Percentiles rank a stretch among this genome's conserved stretches.
phyloP scores from a whole-genome alignment of 2,888 invertebrate species.

The Andrena haemorrhoa region DNA sequence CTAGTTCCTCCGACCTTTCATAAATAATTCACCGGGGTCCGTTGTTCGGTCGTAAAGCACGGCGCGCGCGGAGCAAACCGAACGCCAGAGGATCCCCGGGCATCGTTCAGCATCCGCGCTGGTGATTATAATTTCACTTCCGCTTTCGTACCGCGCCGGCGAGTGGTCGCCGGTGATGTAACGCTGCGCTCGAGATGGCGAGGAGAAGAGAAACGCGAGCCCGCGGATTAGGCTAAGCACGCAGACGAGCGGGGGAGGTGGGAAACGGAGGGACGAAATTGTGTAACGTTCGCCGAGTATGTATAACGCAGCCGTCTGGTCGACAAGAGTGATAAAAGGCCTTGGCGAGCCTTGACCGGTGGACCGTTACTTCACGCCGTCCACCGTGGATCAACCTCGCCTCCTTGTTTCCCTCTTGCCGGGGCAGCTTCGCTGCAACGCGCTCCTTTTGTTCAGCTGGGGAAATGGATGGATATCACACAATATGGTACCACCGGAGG shows the following conservation, averaged over 20 bases:
- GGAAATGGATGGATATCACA: too few relatives aligned
- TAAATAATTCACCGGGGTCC: slow-evolving; percentile 45
- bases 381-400: slow-evolving; percentile 44
- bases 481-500: too few relatives aligned
- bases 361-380: slow-evolving; percentile 79
- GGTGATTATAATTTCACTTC: slow-evolving; percentile 57
- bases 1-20: slow-evolving; percentile 23
- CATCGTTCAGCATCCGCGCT: slow-evolving; percentile 35
- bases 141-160: slow-evolving; percentile 42
- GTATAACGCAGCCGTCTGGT: slow-evolving; percentile 54
- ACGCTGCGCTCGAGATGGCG: slow-evolving; percentile 2
- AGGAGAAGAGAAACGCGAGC: not conserved
- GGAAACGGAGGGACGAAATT: slow-evolving; percentile 56
- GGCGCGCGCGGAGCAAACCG: not conserved
- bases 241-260: slow-evolving; percentile 9
- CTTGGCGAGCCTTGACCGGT: slow-evolving; percentile 82
- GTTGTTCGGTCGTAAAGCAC: slow-evolving; percentile 22
- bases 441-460: slow-evolving; percentile 17
- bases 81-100: slow-evolving; percentile 1
- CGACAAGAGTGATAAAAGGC: slow-evolving; percentile 76
- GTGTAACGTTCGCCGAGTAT: slow-evolving; percentile 48
- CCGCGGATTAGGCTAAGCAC: slow-evolving; percentile 11
- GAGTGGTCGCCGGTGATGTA: slow-evolving; percentile 33
- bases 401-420: slow-evolving; percentile 66
- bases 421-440: slow-evolving; percentile 19